A percentile compares a stretch with the other conserved stretches of the same genome.
Conservation (phyloP, 2,888 invertebrate genomes). For the Plebejus melissa region DNA sequence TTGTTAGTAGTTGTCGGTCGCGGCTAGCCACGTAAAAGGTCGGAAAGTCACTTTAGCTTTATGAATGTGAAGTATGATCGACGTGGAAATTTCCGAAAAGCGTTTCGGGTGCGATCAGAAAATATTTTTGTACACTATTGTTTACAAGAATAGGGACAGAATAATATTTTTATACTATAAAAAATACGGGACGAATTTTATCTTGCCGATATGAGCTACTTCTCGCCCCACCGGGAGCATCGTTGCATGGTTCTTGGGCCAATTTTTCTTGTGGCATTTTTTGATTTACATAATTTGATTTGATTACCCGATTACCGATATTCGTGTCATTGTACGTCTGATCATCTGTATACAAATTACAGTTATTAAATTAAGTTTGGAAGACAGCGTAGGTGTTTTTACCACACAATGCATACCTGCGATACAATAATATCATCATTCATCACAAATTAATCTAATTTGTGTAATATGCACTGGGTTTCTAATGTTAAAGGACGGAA, state of each 20-base stretch:
- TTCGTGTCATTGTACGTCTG: background rate
- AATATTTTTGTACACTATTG: background rate
- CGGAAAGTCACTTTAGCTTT: background rate
- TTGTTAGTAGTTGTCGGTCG: no score
- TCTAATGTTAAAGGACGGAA: constrained; percentile 60
- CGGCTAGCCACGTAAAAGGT: no score
- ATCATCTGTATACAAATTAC: background rate
- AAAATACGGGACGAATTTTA: background rate
- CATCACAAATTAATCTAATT: constrained; percentile 42
- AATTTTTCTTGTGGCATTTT: background rate
- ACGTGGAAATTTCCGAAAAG: background rate
- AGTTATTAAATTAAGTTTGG: constrained; percentile 56
- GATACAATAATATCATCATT: constrained; percentile 31
- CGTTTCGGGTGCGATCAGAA: background rate
- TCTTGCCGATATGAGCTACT: background rate
- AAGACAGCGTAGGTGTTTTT: constrained; percentile 51
- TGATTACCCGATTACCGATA: background rate
- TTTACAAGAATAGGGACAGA: background rate
- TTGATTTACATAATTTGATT: background rate
- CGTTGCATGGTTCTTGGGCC: background rate
- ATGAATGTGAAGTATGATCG: background rate
- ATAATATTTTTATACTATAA: background rate
- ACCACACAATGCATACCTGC: background rate
- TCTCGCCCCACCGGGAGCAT: background rate
- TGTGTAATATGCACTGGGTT: constrained; percentile 45